Evolutionary conservation across 2,888 invertebrate species (phyloP), one percentile per base, ranked within the genome.

Genomic region (Metellina segmentata): DNA sequence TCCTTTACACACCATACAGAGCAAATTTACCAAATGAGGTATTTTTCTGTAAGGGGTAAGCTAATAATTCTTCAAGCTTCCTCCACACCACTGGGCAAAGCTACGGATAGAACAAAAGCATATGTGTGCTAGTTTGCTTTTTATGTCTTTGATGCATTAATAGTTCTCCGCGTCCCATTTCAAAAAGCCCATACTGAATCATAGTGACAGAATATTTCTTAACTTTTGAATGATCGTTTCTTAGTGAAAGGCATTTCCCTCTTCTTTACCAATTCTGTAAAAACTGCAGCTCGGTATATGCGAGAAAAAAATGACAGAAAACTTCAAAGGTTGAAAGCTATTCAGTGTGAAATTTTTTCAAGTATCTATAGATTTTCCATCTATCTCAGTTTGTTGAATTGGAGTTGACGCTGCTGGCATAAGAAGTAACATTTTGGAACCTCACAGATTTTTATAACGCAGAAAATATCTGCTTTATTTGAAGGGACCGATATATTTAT

Each of bases 301-400:
- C 78, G 89, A 61, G 61, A 78, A 89, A 91, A 91, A 91, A 91
- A 91, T 88, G 82, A 85, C 86, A 91, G 79, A 92, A 92, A 88
- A 85, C 88, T 92, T 92, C 91, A 89, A 89, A 92, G 88, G 83
- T 85, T 92, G 91, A 92, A 92, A 92, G 91, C 91, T 92, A 92
- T 92, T 92, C 88, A 92, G 91, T 88, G 91, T 92, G 88, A 92
- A 92, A 89, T 92, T 88, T 92, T 92, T 92, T 92, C 89, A 88
- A 92, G 88, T 83, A 92, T 92, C 89, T 92, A 92, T 92, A 85
- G 91, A 92, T 92, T 92, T 92, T 92, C 91, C 88, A 92, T 92
- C 91, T 83, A 92, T 92, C 91, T 92, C 91, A 88, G 91, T 92
- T 92, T 92, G 88, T 92, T 92, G 91, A 89, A 89, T 92, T 92